Evolutionary conservation across 2,888 invertebrate species (phyloP).

Genomic region (Leucophora obtusa): DNA sequence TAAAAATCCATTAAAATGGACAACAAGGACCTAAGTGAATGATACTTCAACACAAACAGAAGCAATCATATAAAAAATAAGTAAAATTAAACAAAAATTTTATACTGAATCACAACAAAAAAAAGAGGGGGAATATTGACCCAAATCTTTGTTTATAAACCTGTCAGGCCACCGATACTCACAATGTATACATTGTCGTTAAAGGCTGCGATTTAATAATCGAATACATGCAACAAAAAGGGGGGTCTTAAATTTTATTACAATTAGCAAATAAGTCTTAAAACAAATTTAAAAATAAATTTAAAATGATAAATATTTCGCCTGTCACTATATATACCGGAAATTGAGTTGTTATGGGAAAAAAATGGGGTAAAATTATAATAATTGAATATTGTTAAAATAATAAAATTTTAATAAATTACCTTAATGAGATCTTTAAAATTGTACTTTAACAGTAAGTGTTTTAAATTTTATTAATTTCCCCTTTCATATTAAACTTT

Average conservation of each 20-base stretch:
- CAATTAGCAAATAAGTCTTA: slow-evolving; percentile 40
- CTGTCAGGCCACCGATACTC: background rate
- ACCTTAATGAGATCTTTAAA: background rate
- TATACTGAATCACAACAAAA: background rate
- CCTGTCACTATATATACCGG: background rate
- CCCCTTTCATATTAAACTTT: background rate
- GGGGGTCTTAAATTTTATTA: slow-evolving; percentile 34
- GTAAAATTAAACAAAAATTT: background rate
- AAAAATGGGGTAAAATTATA: background rate
- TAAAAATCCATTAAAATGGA: background rate
- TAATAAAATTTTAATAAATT: background rate
- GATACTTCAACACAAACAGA: background rate
- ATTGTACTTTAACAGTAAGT: background rate
- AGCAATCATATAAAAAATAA: background rate
- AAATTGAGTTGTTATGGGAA: background rate
- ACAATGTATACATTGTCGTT: too few relatives aligned
- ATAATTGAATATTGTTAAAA: background rate
- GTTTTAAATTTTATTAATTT: background rate
- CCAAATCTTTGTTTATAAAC: background rate
- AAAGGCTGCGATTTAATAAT: background rate
- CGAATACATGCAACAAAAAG: slow-evolving; percentile 10
- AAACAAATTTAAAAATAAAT: background rate
- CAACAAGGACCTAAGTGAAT: background rate
- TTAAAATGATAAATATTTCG: background rate
- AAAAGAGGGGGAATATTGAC: background rate